Conservation (phyloP, 2,888 invertebrate species). For the Crematogaster levior region DNA sequence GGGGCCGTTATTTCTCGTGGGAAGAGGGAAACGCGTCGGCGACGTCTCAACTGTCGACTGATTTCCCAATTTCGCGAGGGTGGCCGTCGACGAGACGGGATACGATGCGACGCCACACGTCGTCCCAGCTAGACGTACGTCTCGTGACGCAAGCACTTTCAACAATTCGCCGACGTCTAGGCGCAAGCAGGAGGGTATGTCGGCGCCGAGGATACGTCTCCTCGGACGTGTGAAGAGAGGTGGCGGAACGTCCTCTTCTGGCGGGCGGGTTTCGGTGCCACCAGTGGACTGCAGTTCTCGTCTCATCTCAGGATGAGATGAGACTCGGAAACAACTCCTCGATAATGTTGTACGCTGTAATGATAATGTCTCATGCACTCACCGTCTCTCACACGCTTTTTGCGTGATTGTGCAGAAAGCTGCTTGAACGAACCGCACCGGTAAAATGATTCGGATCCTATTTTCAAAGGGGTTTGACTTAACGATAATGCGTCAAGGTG, state of each 20-base stretch:
- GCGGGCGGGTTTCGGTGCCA: constrained; percentile 4
- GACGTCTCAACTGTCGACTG: constrained; percentile 18
- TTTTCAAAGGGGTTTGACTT: background rate
- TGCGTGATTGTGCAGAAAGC: background rate
- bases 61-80: constrained; percentile 39
- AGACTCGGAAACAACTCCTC: background rate
- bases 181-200: constrained; percentile 64
- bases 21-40: background rate
- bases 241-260: background rate
- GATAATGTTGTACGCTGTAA: constrained; percentile 18
- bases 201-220: constrained; percentile 16
- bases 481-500: background rate
- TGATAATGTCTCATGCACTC: background rate
- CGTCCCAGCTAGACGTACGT: constrained; percentile 29
- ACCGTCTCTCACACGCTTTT: background rate
- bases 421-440: background rate
- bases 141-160: constrained; percentile 61
- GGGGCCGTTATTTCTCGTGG: background rate
- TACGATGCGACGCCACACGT: background rate
- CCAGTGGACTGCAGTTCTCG: background rate
- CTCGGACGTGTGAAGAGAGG: background rate
- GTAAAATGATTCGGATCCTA: background rate
- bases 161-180: constrained; percentile 56
- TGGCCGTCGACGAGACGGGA: constrained; percentile 22
- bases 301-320: background rate